Conservation (phyloP, 2,797 vertebrate species). For the Squalus acanthias region DNA sequence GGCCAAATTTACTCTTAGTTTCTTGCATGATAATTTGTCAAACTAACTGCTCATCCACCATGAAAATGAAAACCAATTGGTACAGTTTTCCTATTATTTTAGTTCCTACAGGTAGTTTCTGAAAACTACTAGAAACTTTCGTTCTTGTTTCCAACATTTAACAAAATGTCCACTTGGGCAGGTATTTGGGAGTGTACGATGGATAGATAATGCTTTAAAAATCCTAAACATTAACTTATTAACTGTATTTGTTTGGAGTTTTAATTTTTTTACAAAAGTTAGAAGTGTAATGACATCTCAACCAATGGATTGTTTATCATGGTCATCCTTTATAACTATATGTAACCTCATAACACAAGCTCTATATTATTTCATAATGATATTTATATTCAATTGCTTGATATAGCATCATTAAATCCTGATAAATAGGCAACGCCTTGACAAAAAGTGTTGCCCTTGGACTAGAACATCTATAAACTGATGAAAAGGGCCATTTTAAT, state of each 20-base stretch:
- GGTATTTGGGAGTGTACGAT: not conserved
- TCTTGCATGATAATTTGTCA: not conserved
- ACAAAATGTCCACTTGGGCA: not conserved
- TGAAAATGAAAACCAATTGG: not conserved
- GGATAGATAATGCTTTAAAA: not conserved
- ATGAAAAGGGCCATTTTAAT: not conserved
- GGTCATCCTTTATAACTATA: not conserved
- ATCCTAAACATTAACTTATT: not conserved
- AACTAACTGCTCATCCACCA: not conserved
- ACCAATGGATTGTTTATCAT: not conserved
- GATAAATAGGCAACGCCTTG: not conserved
- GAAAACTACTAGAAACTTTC: not conserved
- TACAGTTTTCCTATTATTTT: not conserved
- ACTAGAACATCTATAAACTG: not conserved
- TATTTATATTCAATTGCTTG: not conserved
- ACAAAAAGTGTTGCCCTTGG: not conserved
- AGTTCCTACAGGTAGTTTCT: not conserved
- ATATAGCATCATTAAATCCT: not conserved
- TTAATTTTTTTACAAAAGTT: not conserved
- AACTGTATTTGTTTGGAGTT: not conserved
- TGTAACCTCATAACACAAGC: not conserved
- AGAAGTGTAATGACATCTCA: not conserved
- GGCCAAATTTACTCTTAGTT: not conserved
- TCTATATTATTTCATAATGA: not conserved
- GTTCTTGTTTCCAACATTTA: not conserved